Base-by-base conservation (phyloP, 1,140 invertebrate genomes). In the Asobara japonica region DNA sequence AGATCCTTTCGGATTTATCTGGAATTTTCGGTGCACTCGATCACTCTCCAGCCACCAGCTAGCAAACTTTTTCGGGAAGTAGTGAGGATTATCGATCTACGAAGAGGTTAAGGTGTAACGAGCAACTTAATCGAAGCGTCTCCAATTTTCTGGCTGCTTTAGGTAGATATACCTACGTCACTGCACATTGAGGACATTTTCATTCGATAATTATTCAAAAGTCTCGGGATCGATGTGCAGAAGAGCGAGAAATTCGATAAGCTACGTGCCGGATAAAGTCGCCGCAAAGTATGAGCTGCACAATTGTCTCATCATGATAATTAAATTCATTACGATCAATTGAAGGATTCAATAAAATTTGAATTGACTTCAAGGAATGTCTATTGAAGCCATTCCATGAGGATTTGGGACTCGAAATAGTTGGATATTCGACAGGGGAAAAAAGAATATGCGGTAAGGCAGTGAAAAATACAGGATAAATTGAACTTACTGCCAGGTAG, bases 111-210 rank as follows among this genome's bases (percentile, higher is more conserved):
- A 45, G 25, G 72, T 33, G 60, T 27, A 69, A 69, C 61, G 72
- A 73, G 61, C 25, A 38, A 65, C 75, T 74, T 76, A 76, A 81
- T 82, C 76, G 79, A 84, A 78, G 74, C 75, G 75, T 78, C 82
- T 81, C 80, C 83, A 86, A 87, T 87, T 87, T 87, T 87, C 85
- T 84, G 79, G 82, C 70, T 86, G 81, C 79, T 74, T 83, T 82
- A 67, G 65, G 77, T 73, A 71, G 69, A 72, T 66, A 71, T 61
- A 61, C 41, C 74, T 74, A 74, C 65, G 75, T 60, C 62, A 56
- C 60, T 31, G 29, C 65, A 65, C 61, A 81, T 80, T 72, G 76
- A 74, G 33, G 16, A 64, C 29, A 72, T 62, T 75, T 73, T 45
- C 45, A 72, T 69, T 56, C 75, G 74, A 80, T 83, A 87, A 87